These are phyloP conservation scores for Calypte anna DNA, from an alignment of 2,113 vertebrate species.

Conservation along the genomic window DNA sequence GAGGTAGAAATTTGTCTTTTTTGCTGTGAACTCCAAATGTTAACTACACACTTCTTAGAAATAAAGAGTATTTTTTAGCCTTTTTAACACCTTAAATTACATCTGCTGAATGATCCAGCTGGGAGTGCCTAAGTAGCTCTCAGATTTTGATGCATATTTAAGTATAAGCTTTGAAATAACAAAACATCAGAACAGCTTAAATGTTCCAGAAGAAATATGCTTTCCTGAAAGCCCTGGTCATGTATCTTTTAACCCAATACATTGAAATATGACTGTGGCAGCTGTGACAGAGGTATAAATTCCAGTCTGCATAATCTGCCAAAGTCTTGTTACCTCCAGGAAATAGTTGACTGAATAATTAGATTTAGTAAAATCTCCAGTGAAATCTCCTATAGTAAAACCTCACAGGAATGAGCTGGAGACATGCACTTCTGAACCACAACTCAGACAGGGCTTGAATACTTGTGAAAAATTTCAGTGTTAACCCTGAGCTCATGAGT, in stretches of 20 bases:
- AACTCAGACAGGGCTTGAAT: not conserved
- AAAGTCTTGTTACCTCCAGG: not conserved
- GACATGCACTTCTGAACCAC: not conserved
- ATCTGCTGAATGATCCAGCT: not conserved
- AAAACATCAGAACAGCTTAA: not conserved
- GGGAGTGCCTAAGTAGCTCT: not conserved
- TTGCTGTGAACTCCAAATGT: accelerated
- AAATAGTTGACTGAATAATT: not conserved
- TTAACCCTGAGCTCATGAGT: too few species aligned
- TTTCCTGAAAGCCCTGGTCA: not conserved
- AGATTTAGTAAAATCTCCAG: not conserved
- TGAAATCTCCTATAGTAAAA: too few species aligned
- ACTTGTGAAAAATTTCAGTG: not conserved
- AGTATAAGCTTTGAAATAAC: not conserved
- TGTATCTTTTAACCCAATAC: not conserved
- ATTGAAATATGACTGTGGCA: not conserved
- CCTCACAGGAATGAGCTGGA: not conserved
- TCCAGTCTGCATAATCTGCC: not conserved
- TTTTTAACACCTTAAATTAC: not conserved
- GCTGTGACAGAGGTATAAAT: not conserved
- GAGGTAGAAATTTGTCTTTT: not conserved
- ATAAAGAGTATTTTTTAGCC: not conserved
- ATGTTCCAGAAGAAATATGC: not conserved
- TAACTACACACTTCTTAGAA: not conserved
- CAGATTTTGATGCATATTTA: not conserved